These are phyloP conservation scores for Aldrovandia affinis DNA, from an alignment of 2,797 vertebrate species.

Conservation along the genomic window DNA sequence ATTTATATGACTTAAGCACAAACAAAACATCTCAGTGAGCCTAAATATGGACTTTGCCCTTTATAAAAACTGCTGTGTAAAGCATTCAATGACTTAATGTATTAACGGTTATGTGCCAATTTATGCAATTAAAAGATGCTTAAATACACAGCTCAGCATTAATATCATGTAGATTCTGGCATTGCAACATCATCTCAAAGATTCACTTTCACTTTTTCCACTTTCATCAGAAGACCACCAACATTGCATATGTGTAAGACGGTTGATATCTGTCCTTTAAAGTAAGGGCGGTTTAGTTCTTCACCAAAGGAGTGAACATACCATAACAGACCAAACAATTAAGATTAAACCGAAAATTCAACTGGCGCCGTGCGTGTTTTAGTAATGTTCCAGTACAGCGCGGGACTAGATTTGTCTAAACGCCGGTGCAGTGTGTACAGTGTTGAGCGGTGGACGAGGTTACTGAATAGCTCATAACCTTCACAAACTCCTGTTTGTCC, in stretches of 20 bases:
- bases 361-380: background rate
- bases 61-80: no score
- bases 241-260: background rate
- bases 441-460: slow-evolving; percentile 42
- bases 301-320: background rate
- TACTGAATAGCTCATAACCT: slow-evolving; percentile 40
- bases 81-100: background rate
- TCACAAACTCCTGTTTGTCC: slow-evolving; percentile 35
- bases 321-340: background rate
- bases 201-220: background rate
- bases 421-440: background rate
- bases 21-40: background rate
- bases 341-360: background rate
- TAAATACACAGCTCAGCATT: background rate
- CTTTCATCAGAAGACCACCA: background rate
- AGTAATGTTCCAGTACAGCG: background rate
- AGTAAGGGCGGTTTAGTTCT: background rate
- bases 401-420: background rate
- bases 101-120: background rate
- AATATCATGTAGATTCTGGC: background rate
- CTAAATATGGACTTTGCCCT: background rate
- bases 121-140: background rate
- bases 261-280: background rate
- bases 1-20: background rate
- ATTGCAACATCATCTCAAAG: background rate